Conservation (phyloP, 2,888 invertebrate species). For the Ophion obscuratus region DNA sequence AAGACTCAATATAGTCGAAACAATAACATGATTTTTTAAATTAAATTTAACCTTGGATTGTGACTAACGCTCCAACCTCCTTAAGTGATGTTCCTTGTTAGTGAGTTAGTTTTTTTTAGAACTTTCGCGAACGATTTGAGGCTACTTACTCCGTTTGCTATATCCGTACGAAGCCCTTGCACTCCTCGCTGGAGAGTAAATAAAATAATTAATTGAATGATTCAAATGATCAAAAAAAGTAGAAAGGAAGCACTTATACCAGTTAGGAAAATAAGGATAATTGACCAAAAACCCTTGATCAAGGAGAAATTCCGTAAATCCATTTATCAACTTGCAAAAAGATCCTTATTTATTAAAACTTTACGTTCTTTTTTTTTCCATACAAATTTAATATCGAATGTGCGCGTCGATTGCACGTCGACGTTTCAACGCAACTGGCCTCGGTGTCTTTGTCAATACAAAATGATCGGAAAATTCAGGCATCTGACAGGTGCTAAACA, state of each 20-base stretch:
- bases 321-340: slow-evolving; percentile 32
- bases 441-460: slow-evolving; percentile 8
- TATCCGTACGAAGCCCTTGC: slow-evolving; percentile 72
- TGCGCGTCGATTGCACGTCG: slow-evolving; percentile 14
- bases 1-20: too few relatives aligned
- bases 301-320: slow-evolving; percentile 22
- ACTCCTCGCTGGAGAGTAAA: slow-evolving; percentile 23
- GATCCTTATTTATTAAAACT: slow-evolving; percentile 1
- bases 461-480: slow-evolving; percentile 46
- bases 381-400: slow-evolving; percentile 52
- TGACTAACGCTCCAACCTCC: too few relatives aligned
- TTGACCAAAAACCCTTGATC: slow-evolving; percentile 18
- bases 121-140: not conserved
- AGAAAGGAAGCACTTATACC: slow-evolving; percentile 22
- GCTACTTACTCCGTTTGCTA: slow-evolving; percentile 71
- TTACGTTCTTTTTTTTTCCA: slow-evolving; percentile 23
- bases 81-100: too few relatives aligned
- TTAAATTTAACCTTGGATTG: too few relatives aligned
- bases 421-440: slow-evolving; percentile 45
- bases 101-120: not conserved
- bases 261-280: slow-evolving; percentile 22
- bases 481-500: slow-evolving; percentile 64
- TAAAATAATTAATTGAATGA: not conserved
- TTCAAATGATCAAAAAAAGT: not conserved
- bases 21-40: too few relatives aligned